Evolutionary conservation across 2,113 vertebrate genomes (phyloP), one percentile per base, ranked within the genome.

Genomic region (Clarias batrachus): DNA sequence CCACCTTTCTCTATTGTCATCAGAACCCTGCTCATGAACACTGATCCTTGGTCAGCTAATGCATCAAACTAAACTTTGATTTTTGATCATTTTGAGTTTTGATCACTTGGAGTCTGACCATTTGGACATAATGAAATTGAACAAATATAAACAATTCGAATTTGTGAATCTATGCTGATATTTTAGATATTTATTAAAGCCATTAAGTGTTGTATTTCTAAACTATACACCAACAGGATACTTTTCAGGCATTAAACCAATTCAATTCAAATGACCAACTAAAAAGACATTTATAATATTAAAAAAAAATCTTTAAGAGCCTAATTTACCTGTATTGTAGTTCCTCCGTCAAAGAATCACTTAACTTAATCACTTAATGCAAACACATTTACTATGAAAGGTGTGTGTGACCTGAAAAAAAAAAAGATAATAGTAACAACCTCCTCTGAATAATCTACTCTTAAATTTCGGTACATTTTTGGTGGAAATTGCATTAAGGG

Each of bases 1-100:
- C 68, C 25, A 25, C n/a, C 66, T 60, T 88, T 54, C 78, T 63
- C 60, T 82, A 25, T n/a, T 60, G 80, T 82, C 80, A 82, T 86
- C 76, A 86, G 76, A 86, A 66, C 76, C 54, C 1, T 41, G 52
- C 84, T 62, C 56, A 30, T 62, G 41, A 27, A 41, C 66, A 74
- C 68, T 82, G 70, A 65, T 56, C 70, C 48, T 66, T 83, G 80
- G 65, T 76, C 57, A 87, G 54, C 7, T 54, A 56, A 33, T 59
- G 56, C 8, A 30, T n/a, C 30, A 60, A 33, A 25, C 17, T 52
- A 73, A 57, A 52, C 37, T 59, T 41, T 66, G 27, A 84, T 27
- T 56, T 77, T n/a, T 52, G 0, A 52, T 76, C 11, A 54, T 17
- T 48, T 48, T 6, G 6, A 48, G 41, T 48, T 48, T 48, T 48